These are phyloP conservation scores for Semnornis frantzii DNA, from an alignment of 2,113 vertebrate genomes.

Conservation along the genomic window DNA sequence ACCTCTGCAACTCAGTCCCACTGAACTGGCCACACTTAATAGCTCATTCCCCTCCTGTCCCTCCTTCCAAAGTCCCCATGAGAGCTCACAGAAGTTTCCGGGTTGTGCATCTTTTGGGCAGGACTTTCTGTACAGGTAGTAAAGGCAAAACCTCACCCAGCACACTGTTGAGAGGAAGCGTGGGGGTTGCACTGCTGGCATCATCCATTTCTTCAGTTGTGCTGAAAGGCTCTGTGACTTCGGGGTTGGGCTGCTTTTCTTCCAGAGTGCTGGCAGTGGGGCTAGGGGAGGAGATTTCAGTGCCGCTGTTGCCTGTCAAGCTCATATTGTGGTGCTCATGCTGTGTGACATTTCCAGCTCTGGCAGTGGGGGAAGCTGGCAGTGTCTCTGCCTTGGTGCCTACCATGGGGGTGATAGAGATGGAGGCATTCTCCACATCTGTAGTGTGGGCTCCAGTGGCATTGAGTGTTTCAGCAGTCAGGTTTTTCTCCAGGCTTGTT, in stretches of 20 bases:
- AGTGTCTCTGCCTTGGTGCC: background rate
- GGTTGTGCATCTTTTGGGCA: background rate
- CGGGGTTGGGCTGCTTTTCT: background rate
- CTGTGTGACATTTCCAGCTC: background rate
- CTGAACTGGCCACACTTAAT: background rate
- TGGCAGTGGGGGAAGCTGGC: background rate
- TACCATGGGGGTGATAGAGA: background rate
- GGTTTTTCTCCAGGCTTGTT: background rate
- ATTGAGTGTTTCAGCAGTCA: background rate
- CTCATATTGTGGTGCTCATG: background rate
- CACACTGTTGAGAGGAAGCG: background rate
- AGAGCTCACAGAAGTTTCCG: background rate
- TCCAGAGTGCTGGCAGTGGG: background rate
- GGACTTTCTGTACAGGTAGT: background rate
- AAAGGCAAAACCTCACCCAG: conserved; percentile 27
- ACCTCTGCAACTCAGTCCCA: background rate
- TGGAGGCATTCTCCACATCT: background rate
- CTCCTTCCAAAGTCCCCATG: background rate
- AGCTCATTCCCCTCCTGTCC: background rate
- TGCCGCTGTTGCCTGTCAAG: background rate
- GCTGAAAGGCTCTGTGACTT: conserved; percentile 4
- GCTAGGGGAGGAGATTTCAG: background rate
- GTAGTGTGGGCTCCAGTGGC: background rate
- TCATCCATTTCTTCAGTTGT: background rate
- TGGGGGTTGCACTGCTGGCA: background rate